Percentiles rank a stretch among this genome's conserved stretches.
Conservation (phyloP, 2,797 vertebrate genomes). For the Acipenser oxyrinchus region DNA sequence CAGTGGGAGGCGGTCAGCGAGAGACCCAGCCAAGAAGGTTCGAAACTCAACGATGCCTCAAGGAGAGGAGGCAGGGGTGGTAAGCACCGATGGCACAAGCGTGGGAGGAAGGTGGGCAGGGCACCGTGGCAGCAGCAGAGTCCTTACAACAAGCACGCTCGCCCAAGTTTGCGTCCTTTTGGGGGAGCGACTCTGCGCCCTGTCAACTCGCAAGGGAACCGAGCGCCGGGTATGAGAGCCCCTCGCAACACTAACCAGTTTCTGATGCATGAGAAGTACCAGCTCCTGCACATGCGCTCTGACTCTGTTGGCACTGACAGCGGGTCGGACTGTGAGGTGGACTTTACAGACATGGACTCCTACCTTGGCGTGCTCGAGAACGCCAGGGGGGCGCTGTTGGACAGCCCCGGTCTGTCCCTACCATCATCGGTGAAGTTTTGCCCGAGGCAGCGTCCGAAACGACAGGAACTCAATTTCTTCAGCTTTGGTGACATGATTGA, state of each 20-base stretch:
- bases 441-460: constrained; percentile 14
- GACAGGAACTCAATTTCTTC: constrained; percentile 20
- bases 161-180: constrained; percentile 26
- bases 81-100: constrained; percentile 54
- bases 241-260: constrained; percentile 87
- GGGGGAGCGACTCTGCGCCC: constrained; percentile 55
- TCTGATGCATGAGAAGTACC: constrained; percentile 81
- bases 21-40: constrained; percentile 17
- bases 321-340: constrained; percentile 70
- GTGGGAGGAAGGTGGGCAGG: constrained; percentile 41
- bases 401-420: constrained; percentile 35
- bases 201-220: constrained; percentile 62
- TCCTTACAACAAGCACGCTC: constrained; percentile 23
- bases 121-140: constrained; percentile 35
- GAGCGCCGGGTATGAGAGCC: constrained; percentile 73
- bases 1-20: constrained; percentile 26
- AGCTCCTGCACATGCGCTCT: constrained; percentile 74
- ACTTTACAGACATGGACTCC: constrained; percentile 79
- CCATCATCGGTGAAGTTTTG: constrained; percentile 21
- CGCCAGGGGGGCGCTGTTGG: constrained; percentile 65
- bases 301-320: constrained; percentile 77
- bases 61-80: constrained; percentile 31
- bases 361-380: constrained; percentile 79
- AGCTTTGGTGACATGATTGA: constrained; percentile 23
- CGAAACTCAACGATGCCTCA: constrained; percentile 28